These are phyloP conservation scores for Agrochola lota DNA, from an alignment of 2,888 invertebrate genomes.

Conservation along the genomic window DNA sequence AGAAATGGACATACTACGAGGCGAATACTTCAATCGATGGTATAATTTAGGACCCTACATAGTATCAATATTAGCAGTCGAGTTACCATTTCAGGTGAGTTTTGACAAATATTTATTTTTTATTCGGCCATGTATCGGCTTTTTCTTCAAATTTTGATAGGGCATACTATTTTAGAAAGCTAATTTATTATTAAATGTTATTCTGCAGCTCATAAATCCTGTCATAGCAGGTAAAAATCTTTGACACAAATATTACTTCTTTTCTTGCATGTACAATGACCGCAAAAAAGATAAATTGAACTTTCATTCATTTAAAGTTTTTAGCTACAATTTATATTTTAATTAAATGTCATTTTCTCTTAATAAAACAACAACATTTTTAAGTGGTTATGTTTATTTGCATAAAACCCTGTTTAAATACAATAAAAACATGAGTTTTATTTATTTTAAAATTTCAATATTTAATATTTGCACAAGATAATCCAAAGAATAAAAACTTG, in stretches of 20 bases:
- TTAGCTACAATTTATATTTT: background rate
- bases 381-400: no score
- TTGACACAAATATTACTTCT: background rate
- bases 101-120: background rate
- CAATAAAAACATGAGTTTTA: no score
- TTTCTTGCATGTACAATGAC: background rate
- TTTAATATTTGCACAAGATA: background rate
- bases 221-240: background rate
- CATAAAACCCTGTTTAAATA: no score
- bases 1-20: slow-evolving; percentile 96
- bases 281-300: background rate
- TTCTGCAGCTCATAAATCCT: background rate
- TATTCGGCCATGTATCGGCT: no score
- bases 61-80: slow-evolving; percentile 95
- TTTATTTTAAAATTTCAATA: no score
- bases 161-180: background rate
- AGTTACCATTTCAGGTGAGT: slow-evolving; percentile 96
- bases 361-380: background rate
- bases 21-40: slow-evolving; percentile 98
- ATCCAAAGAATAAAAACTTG: background rate
- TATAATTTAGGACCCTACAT: slow-evolving; percentile 97
- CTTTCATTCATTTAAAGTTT: background rate
- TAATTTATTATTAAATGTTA: background rate
- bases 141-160: background rate
- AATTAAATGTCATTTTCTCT: background rate